Percentiles rank a stretch among this genome's conserved stretches.
phyloP scores from a whole-genome alignment of 92 coral and sea anemone genomes.

The Porites rus region DNA sequence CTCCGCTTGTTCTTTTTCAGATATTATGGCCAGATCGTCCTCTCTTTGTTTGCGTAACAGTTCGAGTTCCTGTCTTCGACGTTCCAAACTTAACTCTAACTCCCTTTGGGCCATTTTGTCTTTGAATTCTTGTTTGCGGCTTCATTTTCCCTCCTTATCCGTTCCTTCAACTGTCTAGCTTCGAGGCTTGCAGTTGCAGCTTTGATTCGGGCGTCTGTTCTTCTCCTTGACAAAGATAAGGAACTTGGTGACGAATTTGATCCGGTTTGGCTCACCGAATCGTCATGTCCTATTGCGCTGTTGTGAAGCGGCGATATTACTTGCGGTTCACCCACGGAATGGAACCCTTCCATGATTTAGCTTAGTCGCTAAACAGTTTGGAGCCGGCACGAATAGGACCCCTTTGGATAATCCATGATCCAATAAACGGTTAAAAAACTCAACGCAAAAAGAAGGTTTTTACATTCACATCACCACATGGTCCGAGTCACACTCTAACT shows the following conservation, averaged over 20 bases:
- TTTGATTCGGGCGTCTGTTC: neutral
- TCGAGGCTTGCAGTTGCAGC: conserved; percentile 18
- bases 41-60: conserved; percentile 26
- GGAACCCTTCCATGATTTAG: neutral
- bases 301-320: conserved; percentile 2
- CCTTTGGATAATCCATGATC: too few species aligned
- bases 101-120: conserved; percentile 25
- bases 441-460: too few species aligned
- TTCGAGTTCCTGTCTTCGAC: neutral
- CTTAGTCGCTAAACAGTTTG: too few species aligned
- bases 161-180: conserved; percentile 20
- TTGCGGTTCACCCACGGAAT: neutral
- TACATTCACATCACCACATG: too few species aligned
- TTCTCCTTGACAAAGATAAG: conserved; percentile 14
- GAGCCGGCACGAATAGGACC: too few species aligned
- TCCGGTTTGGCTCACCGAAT: conserved; percentile 8
- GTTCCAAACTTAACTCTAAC: conserved; percentile 20
- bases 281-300: neutral
- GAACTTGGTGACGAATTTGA: neutral
- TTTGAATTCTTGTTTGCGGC: conserved; percentile 6
- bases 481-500: too few species aligned
- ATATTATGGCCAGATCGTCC: conserved; percentile 16
- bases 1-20: conserved; percentile 20
- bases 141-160: conserved; percentile 17
- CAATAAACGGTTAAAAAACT: too few species aligned